Evolutionary conservation across 2,113 vertebrate species (phyloP).

Genomic region (Saguinus midas): DNA sequence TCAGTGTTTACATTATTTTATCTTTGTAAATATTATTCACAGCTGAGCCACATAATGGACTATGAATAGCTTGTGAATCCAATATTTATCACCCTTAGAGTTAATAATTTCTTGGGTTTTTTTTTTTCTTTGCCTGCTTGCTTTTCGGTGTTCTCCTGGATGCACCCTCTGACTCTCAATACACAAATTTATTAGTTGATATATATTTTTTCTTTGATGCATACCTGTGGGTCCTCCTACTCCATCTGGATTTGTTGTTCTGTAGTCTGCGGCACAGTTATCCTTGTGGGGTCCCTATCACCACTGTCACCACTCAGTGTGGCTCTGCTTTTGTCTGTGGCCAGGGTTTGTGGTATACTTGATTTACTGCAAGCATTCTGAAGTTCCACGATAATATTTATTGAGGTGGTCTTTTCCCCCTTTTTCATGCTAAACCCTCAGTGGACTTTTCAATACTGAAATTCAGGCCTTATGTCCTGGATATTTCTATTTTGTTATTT

Average conservation of each 20-base stretch:
- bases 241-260: not conserved
- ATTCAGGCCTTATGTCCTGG: not conserved
- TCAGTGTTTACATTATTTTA: not conserved
- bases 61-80: not conserved
- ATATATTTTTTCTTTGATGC: accelerated
- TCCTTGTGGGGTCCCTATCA: not conserved
- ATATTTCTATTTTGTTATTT: not conserved
- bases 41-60: not conserved
- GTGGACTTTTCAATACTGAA: not conserved
- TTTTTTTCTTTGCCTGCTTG: not conserved
- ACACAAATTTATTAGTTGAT: not conserved
- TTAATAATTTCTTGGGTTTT: not conserved
- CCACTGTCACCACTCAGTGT: not conserved
- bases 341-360: not conserved
- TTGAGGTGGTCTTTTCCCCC: not conserved
- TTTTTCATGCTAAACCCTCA: not conserved
- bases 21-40: constrained; percentile 2
- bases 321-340: not conserved
- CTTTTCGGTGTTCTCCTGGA: not conserved
- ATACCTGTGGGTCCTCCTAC: not conserved
- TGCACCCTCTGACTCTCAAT: no score
- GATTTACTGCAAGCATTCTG: not conserved
- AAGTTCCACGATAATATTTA: not conserved
- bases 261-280: not conserved
- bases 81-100: not conserved